Evolutionary conservation across 2,888 invertebrate species (phyloP).

Genomic region (Arctia plantaginis): DNA sequence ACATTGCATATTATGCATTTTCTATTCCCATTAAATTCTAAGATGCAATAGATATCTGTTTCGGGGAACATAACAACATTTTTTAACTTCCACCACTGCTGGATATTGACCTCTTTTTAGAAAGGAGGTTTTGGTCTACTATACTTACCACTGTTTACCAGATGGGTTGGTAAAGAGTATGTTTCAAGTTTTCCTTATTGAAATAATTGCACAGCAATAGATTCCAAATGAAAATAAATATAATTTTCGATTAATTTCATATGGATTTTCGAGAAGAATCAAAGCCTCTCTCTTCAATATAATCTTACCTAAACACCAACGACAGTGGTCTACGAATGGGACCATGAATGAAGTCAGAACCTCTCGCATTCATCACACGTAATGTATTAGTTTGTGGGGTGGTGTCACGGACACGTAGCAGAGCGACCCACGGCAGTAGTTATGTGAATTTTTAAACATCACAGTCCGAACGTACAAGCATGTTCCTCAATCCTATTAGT

Average conservation of each 20-base stretch:
- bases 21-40: no score
- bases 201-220: no score
- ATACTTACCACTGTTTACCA: no score
- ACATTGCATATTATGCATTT: no score
- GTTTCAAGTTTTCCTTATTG: no score
- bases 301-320: not conserved
- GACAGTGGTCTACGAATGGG: not conserved
- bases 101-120: no score
- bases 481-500: slow-evolving; percentile 7
- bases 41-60: no score
- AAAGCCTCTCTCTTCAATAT: not conserved
- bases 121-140: no score
- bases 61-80: no score
- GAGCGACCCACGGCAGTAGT: slow-evolving; percentile 26
- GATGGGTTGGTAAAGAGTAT: no score
- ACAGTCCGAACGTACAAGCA: slow-evolving; percentile 15
- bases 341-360: slow-evolving; percentile 20
- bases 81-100: no score
- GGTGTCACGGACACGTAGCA: slow-evolving; percentile 24
- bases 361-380: slow-evolving; percentile 38
- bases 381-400: slow-evolving; percentile 31
- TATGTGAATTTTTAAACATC: slow-evolving; percentile 32
- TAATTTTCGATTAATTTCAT: not conserved
- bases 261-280: not conserved
- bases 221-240: no score